Evolutionary conservation across 1,140 invertebrate genomes (phyloP).

Genomic region (Tachypleus tridentatus): DNA sequence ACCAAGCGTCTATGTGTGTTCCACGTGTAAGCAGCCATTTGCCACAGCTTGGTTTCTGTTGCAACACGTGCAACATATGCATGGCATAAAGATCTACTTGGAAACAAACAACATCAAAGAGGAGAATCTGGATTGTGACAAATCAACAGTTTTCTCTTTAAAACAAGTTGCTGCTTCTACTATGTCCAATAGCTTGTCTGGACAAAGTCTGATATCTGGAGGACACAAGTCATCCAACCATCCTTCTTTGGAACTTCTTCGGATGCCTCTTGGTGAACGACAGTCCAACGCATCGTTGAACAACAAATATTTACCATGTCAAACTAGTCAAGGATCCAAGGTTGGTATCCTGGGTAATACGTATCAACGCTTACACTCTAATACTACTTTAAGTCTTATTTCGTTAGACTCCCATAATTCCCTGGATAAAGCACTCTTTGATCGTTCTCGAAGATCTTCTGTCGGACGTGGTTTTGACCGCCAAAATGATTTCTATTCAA

Average conservation of each 20-base stretch:
- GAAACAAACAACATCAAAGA: slow-evolving; percentile 33
- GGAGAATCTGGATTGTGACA: slow-evolving; percentile 8
- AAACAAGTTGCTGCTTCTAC: slow-evolving; percentile 23
- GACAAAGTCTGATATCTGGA: neutral
- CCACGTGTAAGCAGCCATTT: slow-evolving; percentile 77
- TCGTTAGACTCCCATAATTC: too few species aligned
- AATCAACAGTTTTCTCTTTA: slow-evolving; percentile 30
- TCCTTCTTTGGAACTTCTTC: slow-evolving; percentile 1
- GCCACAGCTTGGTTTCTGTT: slow-evolving; percentile 86
- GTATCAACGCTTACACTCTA: slow-evolving; percentile 46
- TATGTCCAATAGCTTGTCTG: slow-evolving; percentile 1
- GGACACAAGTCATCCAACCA: too few species aligned
- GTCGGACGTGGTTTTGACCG: slow-evolving; percentile 44
- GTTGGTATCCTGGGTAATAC: slow-evolving; percentile 68
- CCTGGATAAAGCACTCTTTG: too few species aligned
- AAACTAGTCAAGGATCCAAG: slow-evolving; percentile 56
- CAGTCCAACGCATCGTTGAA: slow-evolving; percentile 24
- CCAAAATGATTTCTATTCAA: slow-evolving; percentile 95
- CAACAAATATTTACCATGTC: slow-evolving; percentile 49
- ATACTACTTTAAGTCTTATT: neutral
- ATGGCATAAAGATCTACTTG: slow-evolving; percentile 86
- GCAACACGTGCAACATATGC: slow-evolving; percentile 85
- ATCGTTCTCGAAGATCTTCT: slow-evolving; percentile 1
- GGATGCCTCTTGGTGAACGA: slow-evolving; percentile 29
- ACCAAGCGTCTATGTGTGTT: slow-evolving; percentile 86